Evolutionary conservation across 1,140 invertebrate species (phyloP).

Genomic region (Platyscapa corneri): DNA sequence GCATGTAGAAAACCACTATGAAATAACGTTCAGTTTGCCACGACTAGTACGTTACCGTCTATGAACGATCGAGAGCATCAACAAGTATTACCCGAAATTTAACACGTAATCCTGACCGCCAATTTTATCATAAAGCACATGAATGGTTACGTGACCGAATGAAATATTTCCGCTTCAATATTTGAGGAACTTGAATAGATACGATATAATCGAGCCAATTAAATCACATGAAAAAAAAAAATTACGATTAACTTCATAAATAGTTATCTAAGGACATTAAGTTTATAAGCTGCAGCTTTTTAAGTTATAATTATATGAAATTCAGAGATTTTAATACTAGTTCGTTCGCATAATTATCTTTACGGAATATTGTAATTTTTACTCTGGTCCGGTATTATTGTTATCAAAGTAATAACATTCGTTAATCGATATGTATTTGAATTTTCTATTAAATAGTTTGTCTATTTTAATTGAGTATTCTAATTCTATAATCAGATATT

Average conservation of each 20-base stretch:
- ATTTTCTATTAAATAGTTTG: background rate
- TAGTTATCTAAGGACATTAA: background rate
- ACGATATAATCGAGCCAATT: background rate
- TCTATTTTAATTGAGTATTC: background rate
- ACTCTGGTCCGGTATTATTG: no score
- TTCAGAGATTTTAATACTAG: no score
- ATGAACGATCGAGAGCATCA: background rate
- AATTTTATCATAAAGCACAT: background rate
- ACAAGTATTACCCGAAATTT: background rate
- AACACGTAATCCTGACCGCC: background rate
- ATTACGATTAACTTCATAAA: no score
- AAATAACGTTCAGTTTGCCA: background rate
- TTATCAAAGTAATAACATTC: no score
- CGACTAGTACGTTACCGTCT: no score
- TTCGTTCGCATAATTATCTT: no score
- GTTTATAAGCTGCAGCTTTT: no score
- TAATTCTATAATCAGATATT: background rate
- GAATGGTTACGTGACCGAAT: background rate
- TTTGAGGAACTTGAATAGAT: background rate
- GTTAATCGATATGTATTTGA: background rate
- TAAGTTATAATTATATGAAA: no score
- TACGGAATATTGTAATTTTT: no score
- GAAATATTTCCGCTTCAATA: background rate
- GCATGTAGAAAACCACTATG: background rate
- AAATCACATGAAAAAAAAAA: no score